Evolutionary conservation across 2,888 invertebrate genomes (phyloP).

Genomic region (Sisyra nigra): DNA sequence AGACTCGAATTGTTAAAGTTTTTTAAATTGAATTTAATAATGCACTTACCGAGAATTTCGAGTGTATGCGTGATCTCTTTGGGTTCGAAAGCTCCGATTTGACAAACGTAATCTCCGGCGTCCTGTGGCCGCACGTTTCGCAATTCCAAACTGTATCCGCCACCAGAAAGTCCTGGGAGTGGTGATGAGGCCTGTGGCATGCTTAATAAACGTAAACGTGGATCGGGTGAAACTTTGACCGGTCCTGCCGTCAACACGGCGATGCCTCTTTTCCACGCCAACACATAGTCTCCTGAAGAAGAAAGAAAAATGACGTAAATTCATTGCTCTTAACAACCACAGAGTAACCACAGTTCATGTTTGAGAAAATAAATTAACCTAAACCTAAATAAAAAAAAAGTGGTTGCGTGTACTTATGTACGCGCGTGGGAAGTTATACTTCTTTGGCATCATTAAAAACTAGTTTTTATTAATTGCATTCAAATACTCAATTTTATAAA

Average conservation of each 20-base stretch:
- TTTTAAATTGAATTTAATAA: too few relatives aligned
- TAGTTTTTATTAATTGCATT: too few relatives aligned
- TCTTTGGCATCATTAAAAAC: too few relatives aligned
- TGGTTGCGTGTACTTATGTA: too few relatives aligned
- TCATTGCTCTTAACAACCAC: too few relatives aligned
- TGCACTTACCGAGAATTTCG: constrained; percentile 29
- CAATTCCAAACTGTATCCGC: constrained; percentile 33
- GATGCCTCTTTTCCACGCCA: constrained; percentile 34
- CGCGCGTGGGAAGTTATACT: too few relatives aligned
- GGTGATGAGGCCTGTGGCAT: constrained; percentile 19
- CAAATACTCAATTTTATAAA: too few relatives aligned
- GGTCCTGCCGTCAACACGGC: constrained; percentile 34
- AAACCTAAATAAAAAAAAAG: too few relatives aligned
- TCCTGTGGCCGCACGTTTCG: constrained; percentile 31
- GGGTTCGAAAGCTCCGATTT: constrained; percentile 30
- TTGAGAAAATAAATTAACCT: too few relatives aligned
- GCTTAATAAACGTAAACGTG: constrained; percentile 27
- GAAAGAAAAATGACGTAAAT: too few relatives aligned
- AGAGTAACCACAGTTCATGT: too few relatives aligned
- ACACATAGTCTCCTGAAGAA: constrained; percentile 27
- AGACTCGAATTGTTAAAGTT: too few relatives aligned
- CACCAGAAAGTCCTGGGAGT: constrained; percentile 23
- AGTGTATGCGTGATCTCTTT: constrained; percentile 34
- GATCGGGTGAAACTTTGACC: constrained; percentile 32
- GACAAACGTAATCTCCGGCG: constrained; percentile 37